A percentile compares a stretch with the other conserved stretches of the same genome.
These are phyloP conservation scores for Agrochola lychnidis DNA, from an alignment of 2,888 invertebrate genomes.

Conservation along the genomic window DNA sequence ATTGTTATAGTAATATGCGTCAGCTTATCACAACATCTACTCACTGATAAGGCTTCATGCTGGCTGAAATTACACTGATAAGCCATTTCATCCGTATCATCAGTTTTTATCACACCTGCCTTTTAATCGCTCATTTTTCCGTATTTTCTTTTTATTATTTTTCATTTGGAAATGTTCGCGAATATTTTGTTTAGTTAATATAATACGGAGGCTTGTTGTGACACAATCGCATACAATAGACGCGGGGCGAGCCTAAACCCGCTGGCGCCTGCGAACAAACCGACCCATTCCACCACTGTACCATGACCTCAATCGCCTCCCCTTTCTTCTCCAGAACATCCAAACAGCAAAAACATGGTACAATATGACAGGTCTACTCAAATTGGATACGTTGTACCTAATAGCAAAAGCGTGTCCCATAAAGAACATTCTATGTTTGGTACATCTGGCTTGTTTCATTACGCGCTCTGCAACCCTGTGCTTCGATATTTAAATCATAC, in stretches of 20 bases:
- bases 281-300: slow-evolving; percentile 72
- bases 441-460: slow-evolving; percentile 88
- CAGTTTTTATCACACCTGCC: background rate
- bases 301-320: slow-evolving; percentile 61
- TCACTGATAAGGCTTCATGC: too few species aligned
- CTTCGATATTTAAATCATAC: slow-evolving; percentile 73
- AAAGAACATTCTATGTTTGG: slow-evolving; percentile 87
- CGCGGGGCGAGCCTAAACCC: slow-evolving; percentile 72
- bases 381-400: slow-evolving; percentile 78
- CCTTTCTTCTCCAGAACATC: slow-evolving; percentile 65
- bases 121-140: slow-evolving; percentile 46
- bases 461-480: slow-evolving; percentile 69
- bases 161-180: slow-evolving; percentile 67
- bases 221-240: slow-evolving; percentile 78
- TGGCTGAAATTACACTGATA: background rate
- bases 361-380: slow-evolving; percentile 76
- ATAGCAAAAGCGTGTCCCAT: slow-evolving; percentile 87
- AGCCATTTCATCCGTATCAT: background rate
- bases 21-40: too few species aligned
- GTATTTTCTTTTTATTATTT: slow-evolving; percentile 48
- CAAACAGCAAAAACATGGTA: slow-evolving; percentile 69
- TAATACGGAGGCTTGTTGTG: slow-evolving; percentile 77
- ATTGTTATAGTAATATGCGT: too few species aligned
- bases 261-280: slow-evolving; percentile 74
- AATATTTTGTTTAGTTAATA: slow-evolving; percentile 79